Evolutionary conservation across 2,797 vertebrate species (phyloP).

Genomic region (Aulostomus chinensis): DNA sequence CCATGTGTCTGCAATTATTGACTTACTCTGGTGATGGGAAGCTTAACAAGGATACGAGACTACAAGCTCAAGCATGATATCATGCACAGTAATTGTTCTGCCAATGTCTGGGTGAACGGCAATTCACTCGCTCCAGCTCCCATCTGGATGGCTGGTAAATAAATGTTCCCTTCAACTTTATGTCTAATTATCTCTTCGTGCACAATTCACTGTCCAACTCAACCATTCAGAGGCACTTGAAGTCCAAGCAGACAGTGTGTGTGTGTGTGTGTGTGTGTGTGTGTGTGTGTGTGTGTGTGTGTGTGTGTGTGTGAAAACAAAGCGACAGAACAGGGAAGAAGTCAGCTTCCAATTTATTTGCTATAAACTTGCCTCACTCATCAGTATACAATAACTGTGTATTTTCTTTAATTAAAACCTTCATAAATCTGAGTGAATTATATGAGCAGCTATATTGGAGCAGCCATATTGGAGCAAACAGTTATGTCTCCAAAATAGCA

Average conservation of each 20-base stretch:
- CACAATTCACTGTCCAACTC: constrained; percentile 26
- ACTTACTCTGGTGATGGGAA: constrained; percentile 30
- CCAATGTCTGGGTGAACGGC: constrained; percentile 43
- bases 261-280: not conserved
- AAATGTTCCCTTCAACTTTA: constrained; percentile 34
- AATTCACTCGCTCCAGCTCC: constrained; percentile 32
- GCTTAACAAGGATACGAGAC: no score
- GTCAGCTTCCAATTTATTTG: constrained; percentile 6
- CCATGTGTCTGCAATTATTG: constrained; percentile 46
- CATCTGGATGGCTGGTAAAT: constrained; percentile 45
- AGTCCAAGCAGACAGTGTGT: constrained; percentile 13
- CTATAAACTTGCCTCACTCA: not conserved
- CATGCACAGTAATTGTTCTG: constrained; percentile 34
- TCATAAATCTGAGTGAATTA: no score
- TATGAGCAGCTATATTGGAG: no score
- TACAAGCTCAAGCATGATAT: constrained; percentile 47
- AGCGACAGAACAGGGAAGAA: no score
- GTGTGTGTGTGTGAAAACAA: constrained; percentile 10
- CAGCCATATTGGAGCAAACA: no score
- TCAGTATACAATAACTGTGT: no score
- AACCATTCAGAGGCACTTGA: constrained; percentile 19
- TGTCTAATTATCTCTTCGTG: constrained; percentile 36
- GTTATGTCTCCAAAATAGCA: no score
- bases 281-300: not conserved
- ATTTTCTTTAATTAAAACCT: no score